A percentile compares a stretch with the other conserved stretches of the same genome.
These are phyloP conservation scores for Sinodicranocentrus sp. DNA, from an alignment of 2,888 invertebrate species.

Conservation along the genomic window DNA sequence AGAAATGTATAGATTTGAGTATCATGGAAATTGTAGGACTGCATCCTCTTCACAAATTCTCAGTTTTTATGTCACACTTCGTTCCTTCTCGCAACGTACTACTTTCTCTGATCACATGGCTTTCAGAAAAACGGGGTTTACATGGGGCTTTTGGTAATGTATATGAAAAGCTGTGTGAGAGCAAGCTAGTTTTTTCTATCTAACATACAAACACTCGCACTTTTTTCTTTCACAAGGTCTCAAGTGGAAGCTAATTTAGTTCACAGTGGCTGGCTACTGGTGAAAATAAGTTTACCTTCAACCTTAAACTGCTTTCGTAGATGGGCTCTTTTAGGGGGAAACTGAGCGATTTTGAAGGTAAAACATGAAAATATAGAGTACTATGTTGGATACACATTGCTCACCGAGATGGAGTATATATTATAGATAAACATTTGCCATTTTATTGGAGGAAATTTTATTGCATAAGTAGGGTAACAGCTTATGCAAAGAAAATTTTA, in stretches of 20 bases:
- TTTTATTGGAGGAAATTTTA: too few relatives aligned
- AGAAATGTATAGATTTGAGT: not conserved
- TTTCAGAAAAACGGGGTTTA: not conserved
- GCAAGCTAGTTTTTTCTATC: not conserved
- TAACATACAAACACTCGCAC: not conserved
- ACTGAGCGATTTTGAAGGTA: too few relatives aligned
- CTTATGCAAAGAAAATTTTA: too few relatives aligned
- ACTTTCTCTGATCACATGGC: not conserved
- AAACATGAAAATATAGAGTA: not conserved
- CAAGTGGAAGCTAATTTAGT: conserved; percentile 48
- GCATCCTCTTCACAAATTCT: conserved; percentile 23
- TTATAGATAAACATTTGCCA: too few relatives aligned
- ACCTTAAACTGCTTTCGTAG: too few relatives aligned
- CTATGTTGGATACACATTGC: not conserved
- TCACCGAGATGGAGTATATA: not conserved
- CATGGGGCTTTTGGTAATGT: not conserved
- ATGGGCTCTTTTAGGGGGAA: too few relatives aligned
- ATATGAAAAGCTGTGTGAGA: too few relatives aligned
- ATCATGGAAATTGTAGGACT: not conserved
- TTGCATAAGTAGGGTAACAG: too few relatives aligned
- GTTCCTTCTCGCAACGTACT: not conserved
- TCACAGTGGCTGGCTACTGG: not conserved
- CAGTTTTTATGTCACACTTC: conserved; percentile 16
- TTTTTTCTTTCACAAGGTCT: conserved; percentile 18
- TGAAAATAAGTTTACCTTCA: not conserved